These are phyloP conservation scores for Bombycilla garrulus DNA, from an alignment of 2,113 vertebrate species.

Conservation along the genomic window DNA sequence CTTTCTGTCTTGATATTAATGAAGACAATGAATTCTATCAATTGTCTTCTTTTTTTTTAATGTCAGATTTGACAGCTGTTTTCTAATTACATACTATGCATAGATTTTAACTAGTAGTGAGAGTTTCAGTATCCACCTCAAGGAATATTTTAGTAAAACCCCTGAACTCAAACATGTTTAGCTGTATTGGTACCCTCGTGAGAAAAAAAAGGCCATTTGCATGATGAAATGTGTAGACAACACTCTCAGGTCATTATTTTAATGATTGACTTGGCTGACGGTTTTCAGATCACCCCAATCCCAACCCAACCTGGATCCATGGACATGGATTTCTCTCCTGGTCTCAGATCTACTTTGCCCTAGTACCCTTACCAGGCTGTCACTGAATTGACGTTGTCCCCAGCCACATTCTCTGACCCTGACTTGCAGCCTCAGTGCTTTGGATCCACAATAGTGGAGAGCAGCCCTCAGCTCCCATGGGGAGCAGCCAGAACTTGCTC, in stretches of 20 bases:
- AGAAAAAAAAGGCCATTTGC: background rate
- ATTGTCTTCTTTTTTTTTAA: background rate
- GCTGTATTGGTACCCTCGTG: background rate
- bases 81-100: background rate
- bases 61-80: background rate
- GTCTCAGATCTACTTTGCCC: background rate
- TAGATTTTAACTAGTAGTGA: background rate
- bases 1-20: background rate
- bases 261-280: background rate
- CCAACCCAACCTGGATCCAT: rapidly evolving
- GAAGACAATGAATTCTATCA: background rate
- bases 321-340: rapidly evolving
- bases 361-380: background rate
- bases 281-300: background rate
- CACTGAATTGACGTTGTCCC: rapidly evolving
- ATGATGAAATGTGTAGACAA: background rate
- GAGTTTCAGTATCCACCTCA: background rate
- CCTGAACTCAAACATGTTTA: background rate
- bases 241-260: background rate
- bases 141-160: background rate
- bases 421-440: background rate
- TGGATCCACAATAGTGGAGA: background rate
- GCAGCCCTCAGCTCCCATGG: rapidly evolving
- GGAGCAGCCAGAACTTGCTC: background rate
- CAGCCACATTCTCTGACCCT: background rate